A percentile compares a stretch with the other conserved stretches of the same genome.
Evolutionary conservation across 2,797 vertebrate genomes (phyloP).

Genomic region (Rousettus madagascariensis): DNA sequence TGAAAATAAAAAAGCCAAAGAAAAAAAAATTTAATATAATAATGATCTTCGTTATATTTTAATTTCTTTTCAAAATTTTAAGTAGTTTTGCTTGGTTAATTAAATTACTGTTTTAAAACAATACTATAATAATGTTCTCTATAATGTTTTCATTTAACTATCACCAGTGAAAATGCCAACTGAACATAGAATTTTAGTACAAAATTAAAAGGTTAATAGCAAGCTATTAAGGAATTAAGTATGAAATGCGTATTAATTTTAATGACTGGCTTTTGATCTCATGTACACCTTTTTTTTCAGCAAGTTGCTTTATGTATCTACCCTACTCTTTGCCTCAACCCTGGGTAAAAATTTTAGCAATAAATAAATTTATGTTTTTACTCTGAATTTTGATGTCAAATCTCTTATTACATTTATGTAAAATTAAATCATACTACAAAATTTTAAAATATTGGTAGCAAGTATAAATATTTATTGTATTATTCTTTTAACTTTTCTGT

Average conservation of each 20-base stretch:
- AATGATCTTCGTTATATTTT: neutral
- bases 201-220: conserved; percentile 6
- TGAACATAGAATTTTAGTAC: neutral
- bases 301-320: neutral
- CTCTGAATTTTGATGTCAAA: neutral
- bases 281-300: neutral
- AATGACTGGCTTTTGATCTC: neutral
- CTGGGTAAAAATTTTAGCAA: neutral
- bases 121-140: conserved; percentile 16
- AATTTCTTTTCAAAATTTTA: neutral
- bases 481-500: neutral
- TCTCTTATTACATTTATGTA: neutral
- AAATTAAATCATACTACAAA: neutral
- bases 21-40: neutral
- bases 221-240: conserved; percentile 20
- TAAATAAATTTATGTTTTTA: neutral
- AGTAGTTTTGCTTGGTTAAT: neutral
- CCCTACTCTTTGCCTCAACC: neutral
- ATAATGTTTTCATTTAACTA: conserved; percentile 33
- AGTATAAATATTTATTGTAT: neutral
- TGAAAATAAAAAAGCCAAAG: conserved; percentile 30
- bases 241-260: neutral
- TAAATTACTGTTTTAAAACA: conserved; percentile 41
- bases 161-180: neutral
- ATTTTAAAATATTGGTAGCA: neutral